Conservation (phyloP, 2,888 invertebrate species). For the Cylindroiulus punctatus region DNA sequence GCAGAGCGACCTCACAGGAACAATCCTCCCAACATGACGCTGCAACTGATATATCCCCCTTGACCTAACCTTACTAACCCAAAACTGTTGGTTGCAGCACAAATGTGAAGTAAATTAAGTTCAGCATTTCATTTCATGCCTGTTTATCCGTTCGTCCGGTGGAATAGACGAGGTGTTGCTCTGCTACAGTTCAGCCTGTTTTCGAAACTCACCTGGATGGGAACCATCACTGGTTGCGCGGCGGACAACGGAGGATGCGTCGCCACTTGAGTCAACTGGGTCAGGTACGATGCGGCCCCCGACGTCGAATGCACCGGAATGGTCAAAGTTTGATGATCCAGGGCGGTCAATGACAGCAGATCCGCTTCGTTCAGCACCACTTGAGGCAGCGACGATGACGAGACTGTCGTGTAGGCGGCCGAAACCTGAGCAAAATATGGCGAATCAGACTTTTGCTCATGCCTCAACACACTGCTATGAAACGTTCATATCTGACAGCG, state of each 20-base stretch:
- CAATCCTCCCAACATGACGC: too few species aligned
- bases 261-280: neutral
- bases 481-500: neutral
- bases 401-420: slow-evolving; percentile 57
- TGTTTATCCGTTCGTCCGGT: too few species aligned
- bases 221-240: neutral
- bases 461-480: too few species aligned
- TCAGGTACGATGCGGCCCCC: neutral
- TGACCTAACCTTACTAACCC: too few species aligned
- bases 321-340: slow-evolving; percentile 53
- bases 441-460: neutral
- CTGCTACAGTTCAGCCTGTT: too few species aligned
- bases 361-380: slow-evolving; percentile 60
- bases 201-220: neutral
- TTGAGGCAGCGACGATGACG: slow-evolving; percentile 56
- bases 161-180: too few species aligned
- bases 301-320: slow-evolving; percentile 19
- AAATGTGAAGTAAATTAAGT: too few species aligned
- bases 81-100: too few species aligned
- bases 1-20: too few species aligned
- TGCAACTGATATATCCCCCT: too few species aligned
- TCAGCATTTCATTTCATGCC: too few species aligned
- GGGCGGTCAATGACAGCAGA: slow-evolving; percentile 59
- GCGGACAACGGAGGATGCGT: neutral
- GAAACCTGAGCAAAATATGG: neutral